Evolutionary conservation across 2,888 invertebrate genomes (phyloP).

Genomic region (Erebia aethiops): DNA sequence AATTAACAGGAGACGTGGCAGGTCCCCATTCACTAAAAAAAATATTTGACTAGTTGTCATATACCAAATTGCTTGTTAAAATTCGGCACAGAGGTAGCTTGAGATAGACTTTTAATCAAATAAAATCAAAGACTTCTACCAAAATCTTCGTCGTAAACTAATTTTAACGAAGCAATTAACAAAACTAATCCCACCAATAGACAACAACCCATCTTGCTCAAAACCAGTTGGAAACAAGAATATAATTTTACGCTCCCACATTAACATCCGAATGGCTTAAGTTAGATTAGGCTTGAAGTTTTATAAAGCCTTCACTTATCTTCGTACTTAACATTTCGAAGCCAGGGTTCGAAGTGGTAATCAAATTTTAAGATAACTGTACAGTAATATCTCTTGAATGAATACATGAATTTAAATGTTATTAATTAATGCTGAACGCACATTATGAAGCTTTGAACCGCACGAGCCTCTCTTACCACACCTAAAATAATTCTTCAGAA

Average conservation of each 20-base stretch:
- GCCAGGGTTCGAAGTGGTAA: conserved; percentile 21
- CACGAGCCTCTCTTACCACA: neutral
- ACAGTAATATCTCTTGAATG: conserved; percentile 29
- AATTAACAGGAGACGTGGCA: too few relatives aligned
- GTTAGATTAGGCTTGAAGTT: conserved; percentile 20
- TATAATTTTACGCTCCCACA: conserved; percentile 18
- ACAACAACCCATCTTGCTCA: conserved; percentile 10
- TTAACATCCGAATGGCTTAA: conserved; percentile 17
- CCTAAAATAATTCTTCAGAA: neutral
- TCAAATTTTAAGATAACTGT: conserved; percentile 34
- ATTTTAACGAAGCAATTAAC: neutral
- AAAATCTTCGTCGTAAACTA: too few relatives aligned
- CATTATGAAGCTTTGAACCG: neutral
- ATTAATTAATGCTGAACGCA: conserved; percentile 19
- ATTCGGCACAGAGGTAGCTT: too few relatives aligned
- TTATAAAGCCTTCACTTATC: conserved; percentile 21
- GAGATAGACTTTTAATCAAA: too few relatives aligned
- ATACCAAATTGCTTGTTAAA: too few relatives aligned
- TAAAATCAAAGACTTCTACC: too few relatives aligned
- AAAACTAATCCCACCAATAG: neutral
- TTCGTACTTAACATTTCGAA: conserved; percentile 20
- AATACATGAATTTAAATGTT: conserved; percentile 39
- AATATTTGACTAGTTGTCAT: too few relatives aligned
- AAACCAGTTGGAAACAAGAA: conserved; percentile 10
- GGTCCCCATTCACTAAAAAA: too few relatives aligned